phyloP scores from a whole-genome alignment of 1,140 invertebrate genomes.

The Platorchestia sp. region DNA sequence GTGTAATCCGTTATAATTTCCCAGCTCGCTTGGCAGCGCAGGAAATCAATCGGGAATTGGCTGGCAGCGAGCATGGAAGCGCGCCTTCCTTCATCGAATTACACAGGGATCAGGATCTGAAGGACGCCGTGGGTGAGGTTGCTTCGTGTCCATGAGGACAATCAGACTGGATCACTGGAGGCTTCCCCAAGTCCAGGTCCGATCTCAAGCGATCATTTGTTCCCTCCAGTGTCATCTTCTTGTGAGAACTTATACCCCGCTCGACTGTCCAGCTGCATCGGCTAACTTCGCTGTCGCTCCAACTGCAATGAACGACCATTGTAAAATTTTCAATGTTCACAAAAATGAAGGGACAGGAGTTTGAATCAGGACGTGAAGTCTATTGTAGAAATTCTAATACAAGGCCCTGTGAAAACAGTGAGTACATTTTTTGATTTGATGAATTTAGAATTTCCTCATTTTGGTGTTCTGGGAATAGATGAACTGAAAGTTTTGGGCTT shows the following conservation, averaged over 20 bases:
- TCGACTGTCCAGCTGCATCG: neutral
- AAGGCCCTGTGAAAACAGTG: too few relatives aligned
- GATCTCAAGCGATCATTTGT: neutral
- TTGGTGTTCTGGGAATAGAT: too few relatives aligned
- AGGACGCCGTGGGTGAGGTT: neutral
- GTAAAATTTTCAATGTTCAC: too few relatives aligned
- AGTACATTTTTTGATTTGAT: too few relatives aligned
- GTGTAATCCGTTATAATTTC: conserved; percentile 22
- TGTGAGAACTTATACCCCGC: neutral
- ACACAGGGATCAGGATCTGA: neutral
- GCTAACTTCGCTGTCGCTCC: neutral
- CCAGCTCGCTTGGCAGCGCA: neutral
- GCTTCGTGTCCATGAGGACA: neutral
- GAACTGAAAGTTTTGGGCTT: too few relatives aligned
- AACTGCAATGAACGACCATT: neutral
- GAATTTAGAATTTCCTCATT: too few relatives aligned
- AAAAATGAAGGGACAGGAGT: too few relatives aligned
- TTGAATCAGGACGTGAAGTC: too few relatives aligned
- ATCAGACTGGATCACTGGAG: neutral
- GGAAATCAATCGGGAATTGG: conserved; percentile 5
- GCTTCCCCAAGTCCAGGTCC: neutral
- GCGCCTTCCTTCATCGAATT: neutral
- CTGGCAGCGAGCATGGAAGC: neutral
- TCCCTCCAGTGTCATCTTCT: neutral
- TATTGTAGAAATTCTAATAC: too few relatives aligned